Evolutionary conservation across 2,888 invertebrate species (phyloP).

Genomic region (Ichneumoninae sp.): DNA sequence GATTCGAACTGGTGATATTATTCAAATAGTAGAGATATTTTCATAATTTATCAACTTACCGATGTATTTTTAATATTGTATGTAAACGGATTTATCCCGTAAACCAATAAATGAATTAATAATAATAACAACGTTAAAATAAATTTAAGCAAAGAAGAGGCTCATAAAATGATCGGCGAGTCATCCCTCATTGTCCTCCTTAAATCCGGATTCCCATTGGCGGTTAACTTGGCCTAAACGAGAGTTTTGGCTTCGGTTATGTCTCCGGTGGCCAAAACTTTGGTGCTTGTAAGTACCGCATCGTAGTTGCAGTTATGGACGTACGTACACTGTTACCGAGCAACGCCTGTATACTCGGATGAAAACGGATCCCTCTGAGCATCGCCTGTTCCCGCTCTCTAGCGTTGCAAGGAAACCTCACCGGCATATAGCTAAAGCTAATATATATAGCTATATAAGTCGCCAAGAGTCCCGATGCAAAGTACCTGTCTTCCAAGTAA

Average conservation of each 20-base stretch:
- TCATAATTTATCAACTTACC: too few species aligned
- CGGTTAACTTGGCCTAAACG: constrained; percentile 24
- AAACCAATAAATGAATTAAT: too few species aligned
- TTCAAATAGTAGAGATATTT: too few species aligned
- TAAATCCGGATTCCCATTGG: not conserved
- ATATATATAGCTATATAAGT: not conserved
- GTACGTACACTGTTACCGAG: constrained; percentile 7
- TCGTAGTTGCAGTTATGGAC: not conserved
- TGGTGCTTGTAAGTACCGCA: not conserved
- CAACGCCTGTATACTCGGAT: constrained; percentile 27
- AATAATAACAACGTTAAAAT: not conserved
- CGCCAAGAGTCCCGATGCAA: constrained; percentile 22
- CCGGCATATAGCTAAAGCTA: constrained; percentile 9
- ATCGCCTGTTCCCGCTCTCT: not conserved
- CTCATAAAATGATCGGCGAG: not conserved
- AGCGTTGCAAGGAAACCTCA: constrained; percentile 1
- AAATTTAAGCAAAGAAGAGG: not conserved
- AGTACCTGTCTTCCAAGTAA: constrained; percentile 44
- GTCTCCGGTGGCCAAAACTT: constrained; percentile 20
- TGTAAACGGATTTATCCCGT: too few species aligned
- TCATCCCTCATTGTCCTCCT: not conserved
- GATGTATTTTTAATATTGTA: too few species aligned
- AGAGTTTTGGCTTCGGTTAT: constrained; percentile 20
- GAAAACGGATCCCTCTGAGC: constrained; percentile 31
- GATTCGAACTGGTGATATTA: too few species aligned